Conservation (phyloP, 2,113 vertebrate genomes). For the Callocephalon fimbriatum region DNA sequence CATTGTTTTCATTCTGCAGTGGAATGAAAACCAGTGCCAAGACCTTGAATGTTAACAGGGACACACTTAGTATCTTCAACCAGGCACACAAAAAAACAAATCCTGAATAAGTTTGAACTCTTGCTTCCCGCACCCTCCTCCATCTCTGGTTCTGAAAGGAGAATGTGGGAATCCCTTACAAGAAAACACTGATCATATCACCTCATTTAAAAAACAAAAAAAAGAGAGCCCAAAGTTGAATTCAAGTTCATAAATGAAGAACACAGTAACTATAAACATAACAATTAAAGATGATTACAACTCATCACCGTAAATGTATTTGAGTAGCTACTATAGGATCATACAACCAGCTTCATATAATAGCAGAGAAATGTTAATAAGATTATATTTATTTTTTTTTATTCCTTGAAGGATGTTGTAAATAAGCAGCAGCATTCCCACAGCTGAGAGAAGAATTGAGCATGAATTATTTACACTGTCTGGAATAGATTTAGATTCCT, state of each 20-base stretch:
- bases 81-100: not conserved
- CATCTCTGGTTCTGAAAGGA: not conserved
- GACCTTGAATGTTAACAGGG: not conserved
- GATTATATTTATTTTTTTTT: not conserved
- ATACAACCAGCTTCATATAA: not conserved
- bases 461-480: constrained; percentile 64
- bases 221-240: not conserved
- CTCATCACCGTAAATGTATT: not conserved
- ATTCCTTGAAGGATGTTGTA: not conserved
- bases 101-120: not conserved
- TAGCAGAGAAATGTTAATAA: constrained; percentile 10
- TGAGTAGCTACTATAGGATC: not conserved
- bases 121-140: not conserved
- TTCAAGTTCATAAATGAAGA: not conserved
- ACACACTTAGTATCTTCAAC: not conserved
- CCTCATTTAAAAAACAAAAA: not conserved
- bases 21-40: not conserved
- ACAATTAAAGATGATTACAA: not conserved
- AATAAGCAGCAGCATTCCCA: constrained; percentile 39
- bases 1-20: not conserved
- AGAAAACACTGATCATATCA: not conserved
- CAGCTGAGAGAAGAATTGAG: constrained; percentile 24
- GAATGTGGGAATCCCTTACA: fast-evolving
- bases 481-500: constrained; percentile 62
- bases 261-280: not conserved